phyloP scores from a whole-genome alignment of 2,888 invertebrate genomes.

The Acanthopleura granulata region DNA sequence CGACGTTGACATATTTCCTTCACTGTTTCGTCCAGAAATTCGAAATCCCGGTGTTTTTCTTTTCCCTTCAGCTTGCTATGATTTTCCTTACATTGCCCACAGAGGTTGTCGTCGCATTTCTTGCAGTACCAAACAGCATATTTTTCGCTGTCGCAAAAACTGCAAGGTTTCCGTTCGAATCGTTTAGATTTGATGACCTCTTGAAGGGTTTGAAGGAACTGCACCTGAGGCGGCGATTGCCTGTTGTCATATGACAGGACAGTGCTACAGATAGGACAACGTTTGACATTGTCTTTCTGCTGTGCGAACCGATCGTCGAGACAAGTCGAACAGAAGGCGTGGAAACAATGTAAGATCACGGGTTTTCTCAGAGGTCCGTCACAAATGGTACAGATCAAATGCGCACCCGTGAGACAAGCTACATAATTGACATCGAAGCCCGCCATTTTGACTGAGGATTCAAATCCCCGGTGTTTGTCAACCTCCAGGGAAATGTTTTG shows the following conservation, averaged over 20 bases:
- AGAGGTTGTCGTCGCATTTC: background rate
- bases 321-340: background rate
- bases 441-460: background rate
- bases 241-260: background rate
- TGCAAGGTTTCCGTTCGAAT: background rate
- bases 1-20: conserved; percentile 10
- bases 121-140: conserved; percentile 8
- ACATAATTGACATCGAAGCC: background rate
- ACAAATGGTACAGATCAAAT: background rate
- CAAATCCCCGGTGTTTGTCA: no score
- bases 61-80: background rate
- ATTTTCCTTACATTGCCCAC: background rate
- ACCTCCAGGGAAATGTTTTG: no score
- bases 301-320: background rate
- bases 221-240: background rate
- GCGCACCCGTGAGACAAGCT: background rate
- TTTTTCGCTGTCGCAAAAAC: background rate
- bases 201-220: conserved; percentile 12
- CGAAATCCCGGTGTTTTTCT: background rate
- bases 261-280: background rate
- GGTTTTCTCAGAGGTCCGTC: background rate
- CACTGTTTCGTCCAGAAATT: background rate
- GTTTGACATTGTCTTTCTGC: background rate
- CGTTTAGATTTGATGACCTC: conserved; percentile 17
- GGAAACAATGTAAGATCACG: background rate